phyloP scores from a whole-genome alignment of 2,797 vertebrate species.

The Luscinia megarhynchos region DNA sequence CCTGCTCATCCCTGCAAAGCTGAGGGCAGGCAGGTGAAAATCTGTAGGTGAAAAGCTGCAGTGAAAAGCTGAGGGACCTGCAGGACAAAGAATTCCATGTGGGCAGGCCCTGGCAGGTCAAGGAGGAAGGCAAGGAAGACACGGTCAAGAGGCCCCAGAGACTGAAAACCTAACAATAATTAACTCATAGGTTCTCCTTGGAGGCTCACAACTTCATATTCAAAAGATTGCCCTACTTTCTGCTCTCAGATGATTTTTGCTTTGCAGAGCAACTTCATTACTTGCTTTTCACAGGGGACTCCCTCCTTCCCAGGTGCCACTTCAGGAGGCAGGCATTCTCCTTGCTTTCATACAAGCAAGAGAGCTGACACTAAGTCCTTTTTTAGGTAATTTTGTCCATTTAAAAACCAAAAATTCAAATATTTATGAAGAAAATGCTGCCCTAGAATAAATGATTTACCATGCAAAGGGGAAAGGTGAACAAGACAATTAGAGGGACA shows the following conservation, averaged over 20 bases:
- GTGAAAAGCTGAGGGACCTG: neutral
- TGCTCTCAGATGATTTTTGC: constrained; percentile 19
- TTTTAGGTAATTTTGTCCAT: neutral
- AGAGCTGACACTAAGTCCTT: neutral
- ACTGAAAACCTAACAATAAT: constrained; percentile 31
- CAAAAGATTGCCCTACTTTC: constrained; percentile 54
- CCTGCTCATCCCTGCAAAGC: neutral
- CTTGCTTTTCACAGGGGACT: neutral
- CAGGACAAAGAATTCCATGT: neutral
- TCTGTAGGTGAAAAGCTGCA: neutral
- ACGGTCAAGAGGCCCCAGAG: neutral
- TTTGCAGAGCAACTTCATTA: neutral
- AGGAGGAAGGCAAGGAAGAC: neutral
- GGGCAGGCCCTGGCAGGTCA: neutral
- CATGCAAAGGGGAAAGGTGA: constrained; percentile 12
- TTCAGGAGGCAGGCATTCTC: neutral
- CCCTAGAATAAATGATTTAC: neutral
- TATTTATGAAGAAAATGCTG: neutral
- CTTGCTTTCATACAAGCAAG: neutral
- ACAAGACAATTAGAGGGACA: neutral
- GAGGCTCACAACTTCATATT: neutral
- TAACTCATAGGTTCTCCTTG: constrained; percentile 16
- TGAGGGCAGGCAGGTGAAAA: neutral
- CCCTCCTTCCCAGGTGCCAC: neutral
- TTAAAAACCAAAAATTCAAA: neutral